Evolutionary conservation across 2,113 vertebrate genomes (phyloP).

Genomic region (Rhinichthys klamathensis): DNA sequence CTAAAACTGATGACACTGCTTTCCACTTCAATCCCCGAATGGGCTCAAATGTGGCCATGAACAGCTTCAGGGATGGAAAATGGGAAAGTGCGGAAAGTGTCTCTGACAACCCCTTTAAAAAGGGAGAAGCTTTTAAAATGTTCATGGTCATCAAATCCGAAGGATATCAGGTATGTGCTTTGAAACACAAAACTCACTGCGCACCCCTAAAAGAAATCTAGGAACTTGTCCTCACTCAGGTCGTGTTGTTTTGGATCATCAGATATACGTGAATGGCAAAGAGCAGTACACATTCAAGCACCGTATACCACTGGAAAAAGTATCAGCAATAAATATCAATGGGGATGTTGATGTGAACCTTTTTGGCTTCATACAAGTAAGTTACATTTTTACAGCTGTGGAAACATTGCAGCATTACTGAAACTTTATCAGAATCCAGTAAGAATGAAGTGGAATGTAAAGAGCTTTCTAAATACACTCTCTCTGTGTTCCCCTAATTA

Average conservation of each 20-base stretch:
- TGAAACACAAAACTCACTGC: not conserved
- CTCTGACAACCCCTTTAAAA: no score
- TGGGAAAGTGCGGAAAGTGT: not conserved
- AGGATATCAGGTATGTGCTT: slow-evolving; percentile 37
- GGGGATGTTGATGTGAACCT: not conserved
- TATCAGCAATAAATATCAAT: not conserved
- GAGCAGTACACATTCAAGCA: slow-evolving; percentile 22
- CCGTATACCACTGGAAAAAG: slow-evolving; percentile 7
- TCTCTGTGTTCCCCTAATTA: not conserved
- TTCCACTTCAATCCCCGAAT: slow-evolving; percentile 26
- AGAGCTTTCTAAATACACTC: not conserved
- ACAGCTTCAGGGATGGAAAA: not conserved
- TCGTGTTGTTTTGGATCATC: not conserved
- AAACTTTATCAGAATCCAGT: no score
- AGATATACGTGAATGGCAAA: slow-evolving; percentile 38
- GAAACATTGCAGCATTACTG: no score
- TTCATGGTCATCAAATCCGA: not conserved
- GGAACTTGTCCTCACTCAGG: not conserved
- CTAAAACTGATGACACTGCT: not conserved
- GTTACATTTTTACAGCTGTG: not conserved
- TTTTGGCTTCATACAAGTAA: slow-evolving; percentile 38
- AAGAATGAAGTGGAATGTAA: no score
- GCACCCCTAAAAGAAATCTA: not conserved
- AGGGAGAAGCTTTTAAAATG: no score
- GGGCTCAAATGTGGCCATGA: not conserved